Conservation (phyloP, 2,888 invertebrate genomes). For the Prenolepis imparis region DNA sequence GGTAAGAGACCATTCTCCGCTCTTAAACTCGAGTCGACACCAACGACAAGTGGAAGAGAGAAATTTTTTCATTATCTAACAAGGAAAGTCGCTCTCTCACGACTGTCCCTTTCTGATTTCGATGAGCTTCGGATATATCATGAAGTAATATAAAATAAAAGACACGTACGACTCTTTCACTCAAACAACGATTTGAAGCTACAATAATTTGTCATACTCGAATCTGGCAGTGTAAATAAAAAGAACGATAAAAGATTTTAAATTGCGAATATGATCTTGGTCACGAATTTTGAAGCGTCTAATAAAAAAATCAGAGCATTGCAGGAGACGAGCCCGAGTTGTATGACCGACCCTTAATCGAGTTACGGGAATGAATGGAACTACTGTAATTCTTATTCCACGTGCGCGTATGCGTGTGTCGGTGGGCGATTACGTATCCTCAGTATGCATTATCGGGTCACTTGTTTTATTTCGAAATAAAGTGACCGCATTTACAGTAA, state of each 20-base stretch:
- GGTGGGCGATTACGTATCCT: constrained; percentile 55
- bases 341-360: constrained; percentile 70
- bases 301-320: constrained; percentile 65
- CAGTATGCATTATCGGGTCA: constrained; percentile 47
- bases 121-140: background rate
- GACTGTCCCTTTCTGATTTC: background rate
- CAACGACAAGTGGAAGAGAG: constrained; percentile 58
- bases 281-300: constrained; percentile 27
- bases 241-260: background rate
- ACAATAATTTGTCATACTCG: background rate
- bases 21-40: constrained; percentile 62
- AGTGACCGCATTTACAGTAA: background rate
- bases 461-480: constrained; percentile 51
- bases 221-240: background rate
- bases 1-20: constrained; percentile 60
- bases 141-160: background rate
- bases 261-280: constrained; percentile 15
- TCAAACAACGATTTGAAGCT: background rate
- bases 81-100: constrained; percentile 23
- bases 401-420: constrained; percentile 55
- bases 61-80: constrained; percentile 51
- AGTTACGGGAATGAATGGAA: constrained; percentile 79
- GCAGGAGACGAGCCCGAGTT: constrained; percentile 56
- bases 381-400: constrained; percentile 74
- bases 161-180: background rate